These are phyloP conservation scores for Engraulis encrasicolus DNA, from an alignment of 2,113 vertebrate species.

Conservation along the genomic window DNA sequence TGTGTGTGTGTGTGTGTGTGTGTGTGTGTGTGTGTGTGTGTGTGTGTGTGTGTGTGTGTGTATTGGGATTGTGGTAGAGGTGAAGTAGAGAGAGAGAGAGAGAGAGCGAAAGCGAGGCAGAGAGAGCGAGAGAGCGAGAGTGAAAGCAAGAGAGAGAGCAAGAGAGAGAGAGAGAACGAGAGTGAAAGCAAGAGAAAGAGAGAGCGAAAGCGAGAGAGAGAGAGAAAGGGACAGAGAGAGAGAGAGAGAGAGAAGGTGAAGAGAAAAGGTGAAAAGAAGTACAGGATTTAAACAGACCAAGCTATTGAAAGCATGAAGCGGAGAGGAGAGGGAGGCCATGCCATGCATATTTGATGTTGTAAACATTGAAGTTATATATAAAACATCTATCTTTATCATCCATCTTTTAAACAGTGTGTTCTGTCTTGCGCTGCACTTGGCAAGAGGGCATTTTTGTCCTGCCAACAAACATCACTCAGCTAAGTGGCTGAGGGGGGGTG, in stretches of 20 bases:
- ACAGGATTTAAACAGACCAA: too few species aligned
- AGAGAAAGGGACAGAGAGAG: too few species aligned
- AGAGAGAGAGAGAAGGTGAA: too few species aligned
- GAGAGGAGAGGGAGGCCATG: background rate
- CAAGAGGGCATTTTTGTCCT: background rate
- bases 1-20: too few species aligned
- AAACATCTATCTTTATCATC: background rate
- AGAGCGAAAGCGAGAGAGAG: too few species aligned
- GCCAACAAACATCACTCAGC: background rate
- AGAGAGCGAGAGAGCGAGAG: background rate
- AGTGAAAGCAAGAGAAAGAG: background rate
- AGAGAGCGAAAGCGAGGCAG: background rate
- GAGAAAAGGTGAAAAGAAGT: too few species aligned
- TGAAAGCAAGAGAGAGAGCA: background rate
- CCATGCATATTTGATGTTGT: background rate
- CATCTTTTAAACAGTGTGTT: background rate
- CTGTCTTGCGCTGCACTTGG: background rate
- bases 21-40: too few species aligned
- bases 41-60: background rate
- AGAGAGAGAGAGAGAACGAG: background rate
- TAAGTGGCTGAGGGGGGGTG: background rate
- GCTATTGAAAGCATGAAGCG: too few species aligned
- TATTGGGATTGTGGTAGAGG: too few species aligned
- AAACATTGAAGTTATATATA: background rate
- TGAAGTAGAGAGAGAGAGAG: background rate